Conservation (phyloP, 2,113 vertebrate species). For the Collichthys lucidus region DNA sequence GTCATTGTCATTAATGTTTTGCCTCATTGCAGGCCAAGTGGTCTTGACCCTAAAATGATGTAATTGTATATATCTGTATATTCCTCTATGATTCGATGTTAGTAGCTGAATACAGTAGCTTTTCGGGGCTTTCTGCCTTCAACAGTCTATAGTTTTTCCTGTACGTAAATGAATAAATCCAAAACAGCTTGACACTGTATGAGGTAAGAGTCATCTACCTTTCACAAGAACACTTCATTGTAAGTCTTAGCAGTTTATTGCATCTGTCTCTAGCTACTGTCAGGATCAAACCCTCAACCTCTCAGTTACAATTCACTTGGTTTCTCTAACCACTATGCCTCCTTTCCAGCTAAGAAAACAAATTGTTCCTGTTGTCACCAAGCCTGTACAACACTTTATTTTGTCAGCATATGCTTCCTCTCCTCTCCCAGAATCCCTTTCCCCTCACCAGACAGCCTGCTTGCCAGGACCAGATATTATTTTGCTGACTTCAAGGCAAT, state of each 20-base stretch:
- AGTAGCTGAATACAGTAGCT: neutral
- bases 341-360: conserved; percentile 5
- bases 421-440: conserved; percentile 12
- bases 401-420: neutral
- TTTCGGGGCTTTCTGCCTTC: neutral
- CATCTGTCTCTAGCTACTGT: neutral
- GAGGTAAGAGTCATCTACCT: neutral
- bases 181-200: neutral
- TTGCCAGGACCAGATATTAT: conserved; percentile 44
- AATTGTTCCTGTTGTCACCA: conserved; percentile 10
- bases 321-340: neutral
- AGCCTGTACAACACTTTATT: neutral
- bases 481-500: conserved; percentile 63
- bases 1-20: too few species aligned
- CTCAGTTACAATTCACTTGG: neutral
- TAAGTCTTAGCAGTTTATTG: neutral
- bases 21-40: too few species aligned
- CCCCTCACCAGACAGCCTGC: conserved; percentile 19
- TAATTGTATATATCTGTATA: neutral
- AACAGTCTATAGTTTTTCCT: neutral
- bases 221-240: neutral
- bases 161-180: neutral
- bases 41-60: too few species aligned
- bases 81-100: neutral
- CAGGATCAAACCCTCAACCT: conserved; percentile 2